Conservation (phyloP, 2,888 invertebrate species). For the Andrena bicolor region DNA sequence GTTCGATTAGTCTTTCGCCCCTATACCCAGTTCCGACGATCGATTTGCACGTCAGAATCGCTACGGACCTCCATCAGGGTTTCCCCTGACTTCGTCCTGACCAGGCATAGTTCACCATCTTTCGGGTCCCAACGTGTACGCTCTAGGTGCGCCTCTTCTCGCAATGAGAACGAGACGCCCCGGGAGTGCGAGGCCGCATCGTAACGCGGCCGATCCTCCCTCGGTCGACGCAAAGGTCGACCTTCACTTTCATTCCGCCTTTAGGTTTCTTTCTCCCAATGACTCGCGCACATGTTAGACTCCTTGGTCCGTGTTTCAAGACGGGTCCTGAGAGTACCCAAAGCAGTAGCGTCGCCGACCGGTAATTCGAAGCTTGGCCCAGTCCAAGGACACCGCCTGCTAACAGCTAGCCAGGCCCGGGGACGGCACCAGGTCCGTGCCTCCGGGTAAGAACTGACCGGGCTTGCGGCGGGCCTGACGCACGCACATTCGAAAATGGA, state of each 20-base stretch:
- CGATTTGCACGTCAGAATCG: constrained; percentile 90
- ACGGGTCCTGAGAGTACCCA: too few relatives aligned
- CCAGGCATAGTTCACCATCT: constrained; percentile 86
- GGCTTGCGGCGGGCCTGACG: not conserved
- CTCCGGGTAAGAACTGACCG: constrained; percentile 83
- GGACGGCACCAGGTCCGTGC: constrained; percentile 69
- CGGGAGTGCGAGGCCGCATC: constrained; percentile 75
- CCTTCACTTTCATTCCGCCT: constrained; percentile 90
- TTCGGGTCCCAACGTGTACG: constrained; percentile 88
- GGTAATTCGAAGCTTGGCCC: too few relatives aligned
- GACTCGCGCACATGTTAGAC: constrained; percentile 87
- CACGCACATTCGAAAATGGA: not conserved
- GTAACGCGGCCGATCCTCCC: constrained; percentile 85
- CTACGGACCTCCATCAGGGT: constrained; percentile 87
- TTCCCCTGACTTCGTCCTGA: constrained; percentile 87
- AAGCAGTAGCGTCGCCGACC: too few relatives aligned
- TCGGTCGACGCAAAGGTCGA: constrained; percentile 82
- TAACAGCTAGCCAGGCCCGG: too few relatives aligned
- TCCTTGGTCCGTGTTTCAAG: constrained; percentile 92
- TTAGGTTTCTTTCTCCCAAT: constrained; percentile 85
- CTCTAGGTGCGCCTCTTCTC: constrained; percentile 87
- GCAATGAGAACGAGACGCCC: constrained; percentile 84
- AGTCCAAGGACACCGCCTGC: too few relatives aligned
- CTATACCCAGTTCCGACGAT: constrained; percentile 92
- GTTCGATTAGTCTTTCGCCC: constrained; percentile 83